Percentiles rank a stretch among this genome's conserved stretches.
phyloP scores from a whole-genome alignment of 1,140 invertebrate species.

The Zaprionus gabonicus region DNA sequence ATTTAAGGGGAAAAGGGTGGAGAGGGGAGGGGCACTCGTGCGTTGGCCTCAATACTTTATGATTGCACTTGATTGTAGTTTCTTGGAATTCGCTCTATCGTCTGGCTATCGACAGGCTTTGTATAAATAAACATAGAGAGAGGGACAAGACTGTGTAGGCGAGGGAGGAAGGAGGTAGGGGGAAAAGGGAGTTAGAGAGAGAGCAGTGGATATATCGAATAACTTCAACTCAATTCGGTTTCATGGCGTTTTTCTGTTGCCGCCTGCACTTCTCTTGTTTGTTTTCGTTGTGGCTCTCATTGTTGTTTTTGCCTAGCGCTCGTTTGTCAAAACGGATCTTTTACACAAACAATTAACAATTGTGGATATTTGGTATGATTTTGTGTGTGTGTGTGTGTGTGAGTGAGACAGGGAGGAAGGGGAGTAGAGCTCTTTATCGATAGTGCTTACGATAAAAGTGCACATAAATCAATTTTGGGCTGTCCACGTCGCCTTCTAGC shows the following conservation, averaged over 20 bases:
- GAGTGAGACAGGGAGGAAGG: background rate
- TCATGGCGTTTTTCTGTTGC: constrained; percentile 10
- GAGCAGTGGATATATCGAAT: constrained; percentile 9
- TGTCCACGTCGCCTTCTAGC: background rate
- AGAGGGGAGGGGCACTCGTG: background rate
- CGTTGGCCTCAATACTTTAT: constrained; percentile 22
- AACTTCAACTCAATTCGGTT: constrained; percentile 7
- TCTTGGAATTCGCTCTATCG: constrained; percentile 18
- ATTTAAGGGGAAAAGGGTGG: background rate
- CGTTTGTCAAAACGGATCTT: constrained; percentile 63
- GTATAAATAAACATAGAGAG: background rate
- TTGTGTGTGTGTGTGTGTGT: background rate
- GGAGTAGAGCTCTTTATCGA: constrained; percentile 16
- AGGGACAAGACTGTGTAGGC: background rate
- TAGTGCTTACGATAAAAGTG: constrained; percentile 23
- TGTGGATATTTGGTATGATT: background rate
- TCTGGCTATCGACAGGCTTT: background rate
- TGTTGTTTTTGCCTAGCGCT: constrained; percentile 12
- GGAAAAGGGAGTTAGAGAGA: background rate
- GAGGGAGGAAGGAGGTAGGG: background rate
- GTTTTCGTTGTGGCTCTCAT: constrained; percentile 16
- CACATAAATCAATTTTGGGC: constrained; percentile 40
- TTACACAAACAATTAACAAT: constrained; percentile 57
- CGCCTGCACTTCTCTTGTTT: constrained; percentile 41
- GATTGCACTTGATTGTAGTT: constrained; percentile 33